phyloP scores from a whole-genome alignment of 2,113 vertebrate species.

The Felis catus region DNA sequence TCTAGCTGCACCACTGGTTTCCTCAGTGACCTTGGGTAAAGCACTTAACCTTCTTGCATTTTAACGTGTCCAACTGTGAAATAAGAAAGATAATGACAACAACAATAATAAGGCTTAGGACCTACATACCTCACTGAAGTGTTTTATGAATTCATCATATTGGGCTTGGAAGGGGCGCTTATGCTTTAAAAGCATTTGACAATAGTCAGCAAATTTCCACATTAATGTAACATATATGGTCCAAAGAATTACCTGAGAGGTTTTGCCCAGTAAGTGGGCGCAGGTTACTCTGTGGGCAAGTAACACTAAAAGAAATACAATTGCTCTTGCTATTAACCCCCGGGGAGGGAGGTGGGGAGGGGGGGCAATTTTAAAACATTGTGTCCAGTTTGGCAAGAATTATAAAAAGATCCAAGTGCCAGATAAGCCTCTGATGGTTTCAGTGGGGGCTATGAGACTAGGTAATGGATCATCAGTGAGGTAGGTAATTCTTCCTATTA shows the following conservation, averaged over 20 bases:
- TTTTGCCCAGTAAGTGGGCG: neutral
- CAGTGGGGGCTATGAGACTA: neutral
- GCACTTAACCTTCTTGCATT: neutral
- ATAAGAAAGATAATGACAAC: constrained; percentile 47
- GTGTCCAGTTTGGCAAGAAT: neutral
- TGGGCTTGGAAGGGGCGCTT: neutral
- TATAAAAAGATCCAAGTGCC: neutral
- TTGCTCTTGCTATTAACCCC: neutral
- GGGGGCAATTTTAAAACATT: neutral
- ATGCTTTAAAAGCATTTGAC: neutral
- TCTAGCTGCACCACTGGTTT: neutral
- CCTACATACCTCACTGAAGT: neutral
- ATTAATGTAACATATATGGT: neutral
- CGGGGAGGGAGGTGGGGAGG: neutral
- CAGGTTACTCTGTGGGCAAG: neutral
- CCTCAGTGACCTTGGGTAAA: neutral
- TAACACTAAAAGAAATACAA: neutral
- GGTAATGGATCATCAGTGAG: neutral
- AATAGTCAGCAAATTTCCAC: neutral
- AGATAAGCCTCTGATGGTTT: neutral
- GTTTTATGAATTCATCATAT: constrained; percentile 38
- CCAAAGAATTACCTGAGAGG: neutral
- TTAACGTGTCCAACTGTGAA: constrained; percentile 39
- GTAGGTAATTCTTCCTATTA: neutral
- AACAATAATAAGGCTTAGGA: neutral